A percentile compares a stretch with the other conserved stretches of the same genome.
phyloP scores from a whole-genome alignment of 2,888 invertebrate genomes.

The Limnephilus marmoratus region DNA sequence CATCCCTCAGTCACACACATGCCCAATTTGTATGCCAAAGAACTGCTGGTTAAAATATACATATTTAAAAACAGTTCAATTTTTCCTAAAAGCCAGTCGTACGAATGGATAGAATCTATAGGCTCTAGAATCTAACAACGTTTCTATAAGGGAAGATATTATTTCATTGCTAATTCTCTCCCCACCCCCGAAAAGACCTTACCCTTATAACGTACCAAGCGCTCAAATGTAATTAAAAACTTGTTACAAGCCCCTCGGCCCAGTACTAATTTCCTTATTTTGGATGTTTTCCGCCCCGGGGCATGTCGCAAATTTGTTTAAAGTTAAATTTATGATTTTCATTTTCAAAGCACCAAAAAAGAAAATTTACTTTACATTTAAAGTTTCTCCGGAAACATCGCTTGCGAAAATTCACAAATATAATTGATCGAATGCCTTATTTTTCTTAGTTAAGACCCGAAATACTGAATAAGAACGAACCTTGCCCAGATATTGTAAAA shows the following conservation, averaged over 20 bases:
- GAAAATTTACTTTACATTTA: neutral
- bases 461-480: neutral
- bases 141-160: neutral
- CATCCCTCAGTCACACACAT: too few species aligned
- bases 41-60: too few species aligned
- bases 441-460: neutral
- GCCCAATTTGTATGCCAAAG: too few species aligned
- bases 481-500: neutral
- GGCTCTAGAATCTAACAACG: neutral
- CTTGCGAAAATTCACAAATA: neutral
- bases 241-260: neutral
- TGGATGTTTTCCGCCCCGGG: neutral
- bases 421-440: neutral
- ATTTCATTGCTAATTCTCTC: neutral
- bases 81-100: neutral
- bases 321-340: neutral
- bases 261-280: neutral
- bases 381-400: neutral
- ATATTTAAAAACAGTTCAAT: too few species aligned
- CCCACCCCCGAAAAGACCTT: neutral
- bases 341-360: neutral
- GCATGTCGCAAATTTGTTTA: neutral
- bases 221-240: neutral
- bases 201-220: neutral
- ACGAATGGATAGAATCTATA: neutral